Evolutionary conservation across 2,888 invertebrate species (phyloP), one percentile per base, ranked within the genome.

Genomic region (Chrysomela aeneicollis): DNA sequence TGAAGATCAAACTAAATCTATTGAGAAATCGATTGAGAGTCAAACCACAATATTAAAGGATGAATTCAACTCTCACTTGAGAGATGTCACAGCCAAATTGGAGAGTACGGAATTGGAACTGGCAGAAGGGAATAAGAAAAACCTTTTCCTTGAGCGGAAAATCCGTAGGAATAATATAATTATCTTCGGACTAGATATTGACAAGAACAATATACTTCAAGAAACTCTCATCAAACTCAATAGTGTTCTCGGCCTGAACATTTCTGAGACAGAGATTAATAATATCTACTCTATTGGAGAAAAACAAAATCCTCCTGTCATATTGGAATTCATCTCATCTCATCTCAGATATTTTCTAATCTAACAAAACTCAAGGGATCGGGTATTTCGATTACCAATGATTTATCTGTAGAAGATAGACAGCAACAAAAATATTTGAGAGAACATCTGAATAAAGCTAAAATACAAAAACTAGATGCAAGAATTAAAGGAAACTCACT

Each of bases 141-240:
- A 30, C 2, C 30, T 32, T 8, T 52, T 52, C 17, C 18, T 52
- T 26, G 32, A 52, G 15, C 32, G 52, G 1, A 30, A 30, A 32
- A 52, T 52, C 30, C 52, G 52, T 30, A 52, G 15, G 18, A 52
- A 52, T 52, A 30, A 52, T 32, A 51, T 51, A n/a, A 52, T 30
- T 52, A 17, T 52, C 12, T 52, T 52, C 32, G 52, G 32, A 1
- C 26, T 51, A 1, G 51, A 51, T 19, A 18, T 49, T 15, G 19
- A 49, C 10, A 49, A 26, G 51, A 51, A 51, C 12, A 22, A 21
- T 22, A 1, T 51, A 22, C 26, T 51, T 9, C 51, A 51, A 51
- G 51, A 26, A 26, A 51, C 51, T 26, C 51, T 51, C 21, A 12
- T 19, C 12, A 51, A 51, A 22, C 26, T 51, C 26, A 51, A 51